phyloP scores from a whole-genome alignment of 1,140 invertebrate species.

The Anagrus nilaparvatae region DNA sequence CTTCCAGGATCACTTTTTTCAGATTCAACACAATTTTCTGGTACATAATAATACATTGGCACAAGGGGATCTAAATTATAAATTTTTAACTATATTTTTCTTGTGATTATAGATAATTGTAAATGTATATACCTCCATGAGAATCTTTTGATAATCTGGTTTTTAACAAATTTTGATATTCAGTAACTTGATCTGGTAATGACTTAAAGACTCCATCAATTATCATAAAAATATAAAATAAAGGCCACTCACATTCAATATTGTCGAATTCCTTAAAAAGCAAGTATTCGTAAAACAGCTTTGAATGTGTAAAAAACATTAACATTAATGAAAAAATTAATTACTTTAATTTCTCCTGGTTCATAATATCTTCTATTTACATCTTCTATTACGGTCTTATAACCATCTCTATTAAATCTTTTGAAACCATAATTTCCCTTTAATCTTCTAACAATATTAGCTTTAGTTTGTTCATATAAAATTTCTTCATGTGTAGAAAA shows the following conservation, averaged over 20 bases:
- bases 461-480: slow-evolving; percentile 76
- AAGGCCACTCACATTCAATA: slow-evolving; percentile 95
- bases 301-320: slow-evolving; percentile 5
- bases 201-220: slow-evolving; percentile 89
- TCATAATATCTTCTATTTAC: slow-evolving; percentile 60
- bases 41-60: slow-evolving; percentile 85
- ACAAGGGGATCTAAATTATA: slow-evolving; percentile 61
- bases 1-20: slow-evolving; percentile 66
- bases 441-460: slow-evolving; percentile 75
- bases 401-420: slow-evolving; percentile 91
- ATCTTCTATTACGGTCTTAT: slow-evolving; percentile 82
- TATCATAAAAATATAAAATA: slow-evolving; percentile 92
- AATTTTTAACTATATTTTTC: slow-evolving; percentile 1
- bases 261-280: slow-evolving; percentile 78
- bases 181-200: slow-evolving; percentile 81
- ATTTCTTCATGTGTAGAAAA: slow-evolving; percentile 95
- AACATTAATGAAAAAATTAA: slow-evolving; percentile 11
- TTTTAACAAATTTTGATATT: slow-evolving; percentile 80
- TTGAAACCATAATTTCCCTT: slow-evolving; percentile 90
- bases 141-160: slow-evolving; percentile 64
- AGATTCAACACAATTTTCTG: slow-evolving; percentile 64
- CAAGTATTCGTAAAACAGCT: background rate
- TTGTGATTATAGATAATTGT: background rate
- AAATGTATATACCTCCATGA: slow-evolving; percentile 54
- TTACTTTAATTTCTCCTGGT: slow-evolving; percentile 59